These are phyloP conservation scores for Junonia oenone DNA, from an alignment of 2,888 invertebrate genomes.

Conservation along the genomic window DNA sequence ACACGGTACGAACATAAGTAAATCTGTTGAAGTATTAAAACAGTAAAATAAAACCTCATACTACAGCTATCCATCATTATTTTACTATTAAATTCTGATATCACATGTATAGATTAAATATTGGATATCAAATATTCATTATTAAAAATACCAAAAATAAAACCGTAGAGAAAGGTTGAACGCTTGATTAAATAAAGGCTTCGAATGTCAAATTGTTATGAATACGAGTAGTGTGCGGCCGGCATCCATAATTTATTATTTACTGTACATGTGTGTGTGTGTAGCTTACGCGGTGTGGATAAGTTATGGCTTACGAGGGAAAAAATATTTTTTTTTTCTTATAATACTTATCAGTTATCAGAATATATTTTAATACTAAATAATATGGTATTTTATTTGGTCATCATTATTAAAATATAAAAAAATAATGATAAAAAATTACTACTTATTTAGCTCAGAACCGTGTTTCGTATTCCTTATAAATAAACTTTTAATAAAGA, in stretches of 20 bases:
- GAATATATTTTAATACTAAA: too few relatives aligned
- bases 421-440: too few relatives aligned
- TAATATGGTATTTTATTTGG: too few relatives aligned
- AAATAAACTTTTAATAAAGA: too few relatives aligned
- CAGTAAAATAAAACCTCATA: too few relatives aligned
- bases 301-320: constrained; percentile 53
- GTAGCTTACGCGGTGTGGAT: constrained; percentile 49
- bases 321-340: constrained; percentile 40
- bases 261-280: constrained; percentile 57
- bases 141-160: background rate
- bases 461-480: too few relatives aligned
- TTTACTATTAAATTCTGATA: too few relatives aligned
- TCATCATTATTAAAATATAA: too few relatives aligned
- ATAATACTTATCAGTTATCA: background rate
- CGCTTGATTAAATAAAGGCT: constrained; percentile 3
- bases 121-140: background rate
- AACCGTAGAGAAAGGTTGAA: background rate
- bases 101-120: background rate
- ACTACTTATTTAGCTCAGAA: too few relatives aligned
- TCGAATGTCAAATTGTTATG: constrained; percentile 2
- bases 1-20: too few relatives aligned
- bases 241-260: constrained; percentile 64
- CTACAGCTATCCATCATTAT: too few relatives aligned
- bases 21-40: too few relatives aligned
- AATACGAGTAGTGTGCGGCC: constrained; percentile 34